These are phyloP conservation scores for Drosophila bipectinata DNA, from an alignment of 1,140 invertebrate genomes.

Conservation along the genomic window DNA sequence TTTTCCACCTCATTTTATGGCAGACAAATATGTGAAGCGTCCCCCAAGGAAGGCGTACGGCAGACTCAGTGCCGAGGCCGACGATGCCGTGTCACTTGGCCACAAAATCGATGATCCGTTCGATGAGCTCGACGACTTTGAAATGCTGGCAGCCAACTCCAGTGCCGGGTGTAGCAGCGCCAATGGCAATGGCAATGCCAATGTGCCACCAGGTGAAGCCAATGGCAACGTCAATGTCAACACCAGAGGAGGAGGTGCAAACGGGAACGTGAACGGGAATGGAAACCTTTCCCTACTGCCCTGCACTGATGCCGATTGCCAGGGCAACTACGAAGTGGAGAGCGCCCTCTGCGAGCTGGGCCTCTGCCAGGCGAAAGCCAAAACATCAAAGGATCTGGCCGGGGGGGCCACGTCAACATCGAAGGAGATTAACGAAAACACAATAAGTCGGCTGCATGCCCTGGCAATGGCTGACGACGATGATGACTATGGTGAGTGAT, in stretches of 20 bases:
- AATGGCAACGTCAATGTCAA: slow-evolving; percentile 61
- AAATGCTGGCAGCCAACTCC: slow-evolving; percentile 72
- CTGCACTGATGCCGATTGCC: slow-evolving; percentile 76
- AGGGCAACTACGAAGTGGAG: slow-evolving; percentile 79
- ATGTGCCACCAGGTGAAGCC: slow-evolving; percentile 41
- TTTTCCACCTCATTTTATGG: slow-evolving; percentile 45
- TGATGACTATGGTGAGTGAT: slow-evolving; percentile 80
- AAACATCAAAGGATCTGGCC: slow-evolving; percentile 74
- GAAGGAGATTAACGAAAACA: slow-evolving; percentile 81
- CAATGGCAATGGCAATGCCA: slow-evolving; percentile 47
- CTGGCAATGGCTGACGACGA: slow-evolving; percentile 83
- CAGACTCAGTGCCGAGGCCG: slow-evolving; percentile 76
- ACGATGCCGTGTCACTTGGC: slow-evolving; percentile 74
- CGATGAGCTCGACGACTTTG: slow-evolving; percentile 83
- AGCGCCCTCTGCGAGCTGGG: slow-evolving; percentile 71
- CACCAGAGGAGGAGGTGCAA: slow-evolving; percentile 29
- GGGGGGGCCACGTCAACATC: slow-evolving; percentile 50
- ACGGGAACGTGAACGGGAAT: slow-evolving; percentile 36
- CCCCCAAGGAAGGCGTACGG: slow-evolving; percentile 83
- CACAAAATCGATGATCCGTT: slow-evolving; percentile 83
- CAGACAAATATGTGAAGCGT: slow-evolving; percentile 82
- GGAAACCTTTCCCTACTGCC: slow-evolving; percentile 43
- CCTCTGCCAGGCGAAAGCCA: slow-evolving; percentile 68
- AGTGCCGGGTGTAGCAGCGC: slow-evolving; percentile 34
- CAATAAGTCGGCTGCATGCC: slow-evolving; percentile 82